Evolutionary conservation across 2,113 vertebrate genomes (phyloP), one percentile per base, ranked within the genome.

Genomic region (Hyperopisus bebe): DNA sequence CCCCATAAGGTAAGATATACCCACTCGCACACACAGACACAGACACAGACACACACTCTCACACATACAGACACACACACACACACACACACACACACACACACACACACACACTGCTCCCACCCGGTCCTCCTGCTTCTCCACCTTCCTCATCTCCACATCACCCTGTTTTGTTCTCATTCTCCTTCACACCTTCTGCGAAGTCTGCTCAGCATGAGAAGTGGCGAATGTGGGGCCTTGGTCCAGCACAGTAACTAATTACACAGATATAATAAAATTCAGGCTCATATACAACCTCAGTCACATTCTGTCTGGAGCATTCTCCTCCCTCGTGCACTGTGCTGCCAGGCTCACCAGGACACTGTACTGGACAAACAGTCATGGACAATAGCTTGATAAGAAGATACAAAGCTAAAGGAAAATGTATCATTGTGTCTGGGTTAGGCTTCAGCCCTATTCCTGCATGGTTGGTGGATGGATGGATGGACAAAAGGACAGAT

Each of bases 161-260:
- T 84, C 80, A 44, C 17, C 42, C 80, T 84, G 19, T 84, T 84
- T 44, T 84, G 39, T 47, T 84, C 80, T 46, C 44, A 24, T 84
- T 84, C 80, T 84, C 44, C 44, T 84, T 84, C 77, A 84, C 80
- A 84, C 80, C 80, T 47, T 84, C 80, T 83, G 70, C 35, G 5
- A 83, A 44, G 80, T 83, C 42, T 84, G 80, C 80, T 84, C 80
- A 84, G 44, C 80, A 84, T 35, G 70, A 77, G 5, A 39, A 77
- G 31, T 39, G 70, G 11, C 35, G 5, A 77, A 77, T 17, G 31
- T 77, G 70, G 35, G 27, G 35, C 27, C 70, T 15, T 19, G 70
- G 13, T 77, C 70, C 70, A 77, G 35, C 70, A 39, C 70, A 77
- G 31, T 77, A 77, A 77, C 31, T 77, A 66, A 66, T 66, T 66